A percentile compares a stretch with the other conserved stretches of the same genome.
These are phyloP conservation scores for Enteromius fasciolatus DNA, from an alignment of 2,797 vertebrate genomes.

Conservation along the genomic window DNA sequence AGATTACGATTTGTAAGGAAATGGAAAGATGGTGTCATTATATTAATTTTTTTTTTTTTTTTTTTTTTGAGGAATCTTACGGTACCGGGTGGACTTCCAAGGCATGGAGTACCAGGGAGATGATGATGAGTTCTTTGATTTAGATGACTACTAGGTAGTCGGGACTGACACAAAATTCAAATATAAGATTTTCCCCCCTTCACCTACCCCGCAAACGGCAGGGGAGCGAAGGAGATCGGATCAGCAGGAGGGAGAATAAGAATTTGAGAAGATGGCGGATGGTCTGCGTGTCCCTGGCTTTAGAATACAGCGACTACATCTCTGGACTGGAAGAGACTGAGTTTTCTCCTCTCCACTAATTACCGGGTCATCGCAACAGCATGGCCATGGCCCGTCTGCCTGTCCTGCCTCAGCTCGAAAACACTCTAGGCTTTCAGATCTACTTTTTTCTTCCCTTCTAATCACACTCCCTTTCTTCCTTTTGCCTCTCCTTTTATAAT, in stretches of 20 bases:
- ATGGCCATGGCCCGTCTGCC: slow-evolving; percentile 40
- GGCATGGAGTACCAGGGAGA: slow-evolving; percentile 91
- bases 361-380: slow-evolving; percentile 47
- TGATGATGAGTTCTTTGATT: slow-evolving; percentile 90
- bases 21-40: neutral
- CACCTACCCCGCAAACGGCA: slow-evolving; percentile 45
- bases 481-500: slow-evolving; percentile 52
- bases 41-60: neutral
- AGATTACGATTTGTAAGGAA: neutral
- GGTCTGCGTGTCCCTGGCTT: slow-evolving; percentile 60
- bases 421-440: slow-evolving; percentile 46
- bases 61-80: slow-evolving; percentile 80
- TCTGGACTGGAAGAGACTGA: slow-evolving; percentile 46
- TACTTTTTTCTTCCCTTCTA: slow-evolving; percentile 40
- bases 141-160: slow-evolving; percentile 96
- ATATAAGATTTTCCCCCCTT: slow-evolving; percentile 59
- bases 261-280: slow-evolving; percentile 40
- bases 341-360: slow-evolving; percentile 50
- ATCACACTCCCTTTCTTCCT: slow-evolving; percentile 30
- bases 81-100: slow-evolving; percentile 92
- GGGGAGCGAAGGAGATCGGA: slow-evolving; percentile 44
- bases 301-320: slow-evolving; percentile 57
- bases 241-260: slow-evolving; percentile 40
- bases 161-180: slow-evolving; percentile 60
- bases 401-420: slow-evolving; percentile 44